Conservation (phyloP, 2,113 vertebrate species). For the Toxotes chatareus region DNA sequence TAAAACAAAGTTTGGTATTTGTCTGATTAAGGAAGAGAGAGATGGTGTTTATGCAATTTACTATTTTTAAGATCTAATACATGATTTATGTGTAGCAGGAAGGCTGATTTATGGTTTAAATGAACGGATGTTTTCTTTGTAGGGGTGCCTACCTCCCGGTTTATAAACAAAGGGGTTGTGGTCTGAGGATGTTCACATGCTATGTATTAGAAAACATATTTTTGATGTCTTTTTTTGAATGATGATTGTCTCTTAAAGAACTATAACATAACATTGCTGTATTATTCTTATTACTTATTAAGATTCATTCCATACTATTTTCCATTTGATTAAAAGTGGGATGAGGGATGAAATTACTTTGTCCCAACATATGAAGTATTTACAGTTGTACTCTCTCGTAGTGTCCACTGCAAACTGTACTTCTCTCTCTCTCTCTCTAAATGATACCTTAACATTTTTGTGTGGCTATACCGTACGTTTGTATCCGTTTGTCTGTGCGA, state of each 20-base stretch:
- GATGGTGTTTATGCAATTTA: slow-evolving; percentile 82
- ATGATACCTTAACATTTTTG: slow-evolving; percentile 54
- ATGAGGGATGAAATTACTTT: slow-evolving; percentile 44
- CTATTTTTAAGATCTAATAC: slow-evolving; percentile 69
- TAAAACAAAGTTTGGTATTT: slow-evolving; percentile 50
- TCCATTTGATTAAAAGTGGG: slow-evolving; percentile 60
- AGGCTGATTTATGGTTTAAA: slow-evolving; percentile 46
- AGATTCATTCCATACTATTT: slow-evolving; percentile 60
- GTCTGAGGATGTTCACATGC: slow-evolving; percentile 58
- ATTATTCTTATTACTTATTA: slow-evolving; percentile 59
- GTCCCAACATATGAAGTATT: slow-evolving; percentile 44
- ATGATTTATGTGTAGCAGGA: slow-evolving; percentile 75
- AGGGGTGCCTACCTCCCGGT: slow-evolving; percentile 63
- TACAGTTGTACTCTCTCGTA: slow-evolving; percentile 47
- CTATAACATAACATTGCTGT: slow-evolving; percentile 65
- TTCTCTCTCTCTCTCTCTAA: slow-evolving; percentile 61
- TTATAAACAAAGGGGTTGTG: slow-evolving; percentile 52
- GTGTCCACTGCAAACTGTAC: slow-evolving; percentile 60
- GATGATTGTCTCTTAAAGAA: slow-evolving; percentile 66
- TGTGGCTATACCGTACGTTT: slow-evolving; percentile 48
- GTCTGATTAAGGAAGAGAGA: slow-evolving; percentile 56
- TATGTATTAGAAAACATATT: slow-evolving; percentile 74
- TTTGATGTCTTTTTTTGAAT: slow-evolving; percentile 76
- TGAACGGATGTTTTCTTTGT: slow-evolving; percentile 66
- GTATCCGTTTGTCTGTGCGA: slow-evolving; percentile 13